Percentiles rank a stretch among this genome's conserved stretches.
These are phyloP conservation scores for Danio albolineatus DNA, from an alignment of 2,797 vertebrate species.

Conservation along the genomic window DNA sequence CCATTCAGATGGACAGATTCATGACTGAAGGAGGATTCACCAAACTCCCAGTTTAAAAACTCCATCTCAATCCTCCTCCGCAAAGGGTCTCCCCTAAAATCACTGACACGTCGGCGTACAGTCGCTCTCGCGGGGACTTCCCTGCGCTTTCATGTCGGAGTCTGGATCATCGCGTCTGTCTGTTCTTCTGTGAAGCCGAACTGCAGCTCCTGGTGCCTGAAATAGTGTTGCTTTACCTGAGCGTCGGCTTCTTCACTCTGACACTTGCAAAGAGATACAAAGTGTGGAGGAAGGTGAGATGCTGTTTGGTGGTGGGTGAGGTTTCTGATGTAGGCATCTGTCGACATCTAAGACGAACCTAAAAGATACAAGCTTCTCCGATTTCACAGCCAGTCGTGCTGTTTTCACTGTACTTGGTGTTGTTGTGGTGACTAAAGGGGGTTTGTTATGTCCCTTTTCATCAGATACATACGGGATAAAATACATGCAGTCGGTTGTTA, in stretches of 20 bases:
- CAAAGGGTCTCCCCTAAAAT: slow-evolving; percentile 18
- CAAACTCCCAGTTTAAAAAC: slow-evolving; percentile 2
- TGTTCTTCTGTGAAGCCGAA: slow-evolving; percentile 22
- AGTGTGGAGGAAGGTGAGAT: slow-evolving; percentile 10
- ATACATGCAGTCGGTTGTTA: no score
- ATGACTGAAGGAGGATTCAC: slow-evolving; percentile 7
- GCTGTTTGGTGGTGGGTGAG: slow-evolving; percentile 3
- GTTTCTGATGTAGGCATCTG: neutral
- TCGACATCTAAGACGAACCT: neutral
- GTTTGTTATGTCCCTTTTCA: no score
- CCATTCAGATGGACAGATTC: slow-evolving; percentile 29
- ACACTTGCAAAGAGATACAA: neutral
- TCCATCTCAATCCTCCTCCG: slow-evolving; percentile 15
- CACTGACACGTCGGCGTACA: slow-evolving; percentile 12
- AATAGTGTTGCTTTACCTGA: slow-evolving; percentile 39
- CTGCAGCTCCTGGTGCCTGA: slow-evolving; percentile 24
- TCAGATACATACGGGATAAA: no score
- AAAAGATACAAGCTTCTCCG: neutral
- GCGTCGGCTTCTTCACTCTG: slow-evolving; percentile 35
- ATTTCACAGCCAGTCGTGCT: neutral
- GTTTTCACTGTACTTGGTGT: neutral
- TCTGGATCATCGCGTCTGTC: slow-evolving; percentile 23
- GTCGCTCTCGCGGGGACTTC: slow-evolving; percentile 18
- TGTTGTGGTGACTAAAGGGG: no score
- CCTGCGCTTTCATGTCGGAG: slow-evolving; percentile 17